phyloP scores from a whole-genome alignment of 2,797 vertebrate species.

The Eulemur coronatus region DNA sequence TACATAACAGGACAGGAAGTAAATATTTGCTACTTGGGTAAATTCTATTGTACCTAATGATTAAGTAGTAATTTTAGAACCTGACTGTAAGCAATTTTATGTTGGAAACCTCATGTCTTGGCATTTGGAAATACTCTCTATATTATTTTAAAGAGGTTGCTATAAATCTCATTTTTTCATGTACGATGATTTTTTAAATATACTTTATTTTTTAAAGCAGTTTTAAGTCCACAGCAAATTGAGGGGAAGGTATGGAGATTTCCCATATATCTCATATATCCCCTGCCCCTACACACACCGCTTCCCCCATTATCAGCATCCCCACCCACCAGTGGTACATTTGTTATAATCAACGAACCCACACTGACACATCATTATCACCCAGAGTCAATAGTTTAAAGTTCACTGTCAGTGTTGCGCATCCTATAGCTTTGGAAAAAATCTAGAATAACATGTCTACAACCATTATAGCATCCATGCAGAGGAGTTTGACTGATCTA shows the following conservation, averaged over 20 bases:
- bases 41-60: neutral
- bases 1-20: neutral
- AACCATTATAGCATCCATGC: no score
- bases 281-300: no score
- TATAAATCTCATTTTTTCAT: neutral
- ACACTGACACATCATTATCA: neutral
- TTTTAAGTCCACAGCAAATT: neutral
- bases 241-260: neutral
- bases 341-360: neutral
- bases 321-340: fast-evolving
- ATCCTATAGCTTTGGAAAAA: neutral
- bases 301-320: neutral
- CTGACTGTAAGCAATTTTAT: neutral
- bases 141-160: neutral
- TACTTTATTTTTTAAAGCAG: neutral
- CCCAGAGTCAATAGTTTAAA: neutral
- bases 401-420: neutral
- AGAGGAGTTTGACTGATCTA: neutral
- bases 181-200: neutral
- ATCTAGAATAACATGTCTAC: neutral
- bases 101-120: neutral
- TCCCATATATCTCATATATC: fast-evolving
- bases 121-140: neutral
- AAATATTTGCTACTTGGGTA: neutral
- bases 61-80: neutral